These are phyloP conservation scores for Steinernema scapterisci DNA, from an alignment of 2,888 invertebrate species.

Conservation along the genomic window DNA sequence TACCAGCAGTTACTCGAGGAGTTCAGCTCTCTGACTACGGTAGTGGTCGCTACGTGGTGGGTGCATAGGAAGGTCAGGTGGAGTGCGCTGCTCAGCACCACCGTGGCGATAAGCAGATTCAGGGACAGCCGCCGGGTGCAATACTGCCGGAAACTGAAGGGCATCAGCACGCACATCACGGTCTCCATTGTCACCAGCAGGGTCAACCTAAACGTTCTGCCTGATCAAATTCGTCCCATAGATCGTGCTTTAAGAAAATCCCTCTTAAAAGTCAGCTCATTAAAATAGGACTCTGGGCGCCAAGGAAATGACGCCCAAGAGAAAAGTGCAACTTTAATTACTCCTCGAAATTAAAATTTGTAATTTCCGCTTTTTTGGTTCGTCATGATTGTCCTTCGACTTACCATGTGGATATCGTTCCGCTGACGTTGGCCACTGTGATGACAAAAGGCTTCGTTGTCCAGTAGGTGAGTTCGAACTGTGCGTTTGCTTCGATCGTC, in stretches of 20 bases:
- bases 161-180: slow-evolving; percentile 59
- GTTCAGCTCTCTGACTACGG: slow-evolving; percentile 7
- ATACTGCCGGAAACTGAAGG: slow-evolving; percentile 60
- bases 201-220: slow-evolving; percentile 50
- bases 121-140: slow-evolving; percentile 50
- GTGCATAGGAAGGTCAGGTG: slow-evolving; percentile 44
- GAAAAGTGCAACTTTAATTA: slow-evolving; percentile 2
- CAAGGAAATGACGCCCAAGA: neutral
- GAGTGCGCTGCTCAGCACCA: slow-evolving; percentile 34
- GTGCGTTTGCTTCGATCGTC: slow-evolving; percentile 42
- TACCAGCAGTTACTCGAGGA: slow-evolving; percentile 37
- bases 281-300: too few relatives aligned
- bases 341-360: neutral
- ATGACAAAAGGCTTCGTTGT: slow-evolving; percentile 59
- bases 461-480: slow-evolving; percentile 60
- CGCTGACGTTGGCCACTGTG: slow-evolving; percentile 62
- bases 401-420: slow-evolving; percentile 63
- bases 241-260: too few relatives aligned
- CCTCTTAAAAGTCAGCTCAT: too few relatives aligned
- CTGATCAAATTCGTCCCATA: neutral
- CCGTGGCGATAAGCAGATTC: slow-evolving; percentile 37
- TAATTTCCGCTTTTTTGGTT: neutral
- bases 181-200: slow-evolving; percentile 62
- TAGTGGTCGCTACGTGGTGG: slow-evolving; percentile 36
- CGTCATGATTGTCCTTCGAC: too few relatives aligned